Base-by-base conservation (phyloP, 2,888 invertebrate species). In the Agriotes lineatus region DNA sequence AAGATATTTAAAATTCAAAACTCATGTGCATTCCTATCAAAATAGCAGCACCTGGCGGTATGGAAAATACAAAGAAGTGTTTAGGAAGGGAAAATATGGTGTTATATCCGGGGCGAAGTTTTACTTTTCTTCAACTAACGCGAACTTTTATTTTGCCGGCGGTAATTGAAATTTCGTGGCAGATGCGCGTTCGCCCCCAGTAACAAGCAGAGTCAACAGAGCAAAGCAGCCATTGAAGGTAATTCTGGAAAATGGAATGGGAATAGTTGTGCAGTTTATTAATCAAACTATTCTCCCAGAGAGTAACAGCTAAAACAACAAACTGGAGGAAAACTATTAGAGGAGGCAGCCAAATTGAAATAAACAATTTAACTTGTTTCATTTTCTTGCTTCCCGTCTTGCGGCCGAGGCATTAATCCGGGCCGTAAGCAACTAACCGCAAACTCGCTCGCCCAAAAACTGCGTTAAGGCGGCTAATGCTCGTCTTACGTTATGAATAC, bases 311-410 rank as follows among this genome's bases (percentile, higher is more conserved):
- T 60, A 65, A 69, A 65, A 60, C 65, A 65, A 68, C 58, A 68
- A 68, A 63, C 63, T 63, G 54, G 62, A 68, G 52, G 68, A 63
- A 59, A 68, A 68, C 68, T 63, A 65, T 69, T 69, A 69, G 56
- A 20, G 44, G 60, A 59, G 50, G 60, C 61, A 59, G 63, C 64
- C 59, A 71, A 74, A 74, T 74, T 72, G 74, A 74, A 74, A 72
- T 74, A 72, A 74, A 74, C 74, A 74, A 74, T 74, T 72, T 74
- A 74, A 74, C 74, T 74, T 74, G 72, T 74, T 74, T 72, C 69
- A 74, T 74, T 74, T 74, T 71, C 63, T 64, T 68, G 68, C 54
- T 54, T 45, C 61, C 37, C 64, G 57, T 74, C 74, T 72, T 71
- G 72, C 63, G 72, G 71, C 63, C 70, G 54, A 62, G 63, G 71